Percentiles rank a stretch among this genome's conserved stretches.
phyloP scores from a whole-genome alignment of 92 coral and sea anemone genomes.

The Porites lobata region DNA sequence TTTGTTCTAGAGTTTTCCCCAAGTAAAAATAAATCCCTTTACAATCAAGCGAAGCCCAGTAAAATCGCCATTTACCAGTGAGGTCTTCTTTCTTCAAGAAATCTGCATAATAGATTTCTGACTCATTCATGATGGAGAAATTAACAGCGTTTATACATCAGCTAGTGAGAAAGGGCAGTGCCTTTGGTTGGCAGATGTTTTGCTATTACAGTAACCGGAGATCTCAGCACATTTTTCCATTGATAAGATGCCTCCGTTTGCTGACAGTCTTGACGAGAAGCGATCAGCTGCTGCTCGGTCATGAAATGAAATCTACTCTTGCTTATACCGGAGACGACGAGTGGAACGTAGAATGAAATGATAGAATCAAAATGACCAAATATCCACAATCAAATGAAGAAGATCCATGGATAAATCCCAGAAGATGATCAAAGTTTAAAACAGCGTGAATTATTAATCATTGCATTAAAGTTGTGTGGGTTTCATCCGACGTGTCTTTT shows the following conservation, averaged over 20 bases:
- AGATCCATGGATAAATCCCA: neutral
- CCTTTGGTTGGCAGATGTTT: neutral
- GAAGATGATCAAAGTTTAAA: neutral
- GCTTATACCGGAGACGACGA: too few species aligned
- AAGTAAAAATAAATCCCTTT: constrained; percentile 46
- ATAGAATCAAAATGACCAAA: too few species aligned
- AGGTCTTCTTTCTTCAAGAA: constrained; percentile 47
- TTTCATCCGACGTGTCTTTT: neutral
- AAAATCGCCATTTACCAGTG: constrained; percentile 34
- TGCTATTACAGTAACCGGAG: neutral
- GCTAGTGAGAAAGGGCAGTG: neutral
- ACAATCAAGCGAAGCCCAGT: constrained; percentile 36
- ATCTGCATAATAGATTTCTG: constrained; percentile 36
- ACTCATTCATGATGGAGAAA: neutral
- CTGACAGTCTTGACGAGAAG: too few species aligned
- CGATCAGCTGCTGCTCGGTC: too few species aligned
- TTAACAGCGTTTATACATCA: neutral
- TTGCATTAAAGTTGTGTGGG: neutral
- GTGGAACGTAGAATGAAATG: neutral
- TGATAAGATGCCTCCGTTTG: too few species aligned
- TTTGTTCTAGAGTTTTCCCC: constrained; percentile 12
- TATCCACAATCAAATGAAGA: neutral
- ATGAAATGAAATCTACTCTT: too few species aligned
- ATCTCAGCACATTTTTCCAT: too few species aligned
- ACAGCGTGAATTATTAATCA: neutral